Base-by-base conservation (phyloP, 2,797 vertebrate genomes). In the Cetoscarus ocellatus region DNA sequence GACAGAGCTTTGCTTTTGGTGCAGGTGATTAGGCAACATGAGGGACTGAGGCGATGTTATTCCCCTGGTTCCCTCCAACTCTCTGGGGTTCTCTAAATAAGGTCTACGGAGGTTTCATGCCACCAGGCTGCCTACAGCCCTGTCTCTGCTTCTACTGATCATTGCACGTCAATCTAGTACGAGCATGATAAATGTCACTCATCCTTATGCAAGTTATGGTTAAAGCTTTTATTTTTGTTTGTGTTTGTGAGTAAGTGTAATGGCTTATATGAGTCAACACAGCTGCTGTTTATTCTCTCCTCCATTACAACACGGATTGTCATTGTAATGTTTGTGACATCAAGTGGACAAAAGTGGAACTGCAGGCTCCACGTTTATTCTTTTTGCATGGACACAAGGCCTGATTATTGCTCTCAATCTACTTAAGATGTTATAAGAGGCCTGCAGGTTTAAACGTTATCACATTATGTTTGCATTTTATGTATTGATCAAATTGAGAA, bases 291-390 rank as follows among this genome's bases (percentile, higher is more conserved):
- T 40, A 14, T 43, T 18, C 54, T 54, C 57, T 47, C 49, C 70
- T 54, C 35, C 68, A 11, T 19, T 4, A 39, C 49, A 1, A 10
- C 19, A 62, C 45, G 53, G 59, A 52, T 64, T 79, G 84, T 88
- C 70, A 54, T 91, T 89, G 89, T 88, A 88, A 87, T 93, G 92
- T 91, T 93, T 92, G 88, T 94, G 94, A 94, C 94, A 94, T 92
- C 94, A 90, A 92, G 94, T 95, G 94, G 94, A 81, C 76, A 79
- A 79, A 80, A 66, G n/a, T 35, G 83, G 87, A 92, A 95, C 59
- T 93, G 90, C 93, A 94, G 57, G 70, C 54, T 34, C 8, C 45
- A 10, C 53, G 13, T 49, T 36, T 17, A 15, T 6, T 38, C 11
- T 14, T 10, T 65, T 55, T 11, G 36, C 39, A 67, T 39, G 34